These are phyloP conservation scores for Sebastes vulpes DNA, from an alignment of 2,797 vertebrate species.

Conservation along the genomic window DNA sequence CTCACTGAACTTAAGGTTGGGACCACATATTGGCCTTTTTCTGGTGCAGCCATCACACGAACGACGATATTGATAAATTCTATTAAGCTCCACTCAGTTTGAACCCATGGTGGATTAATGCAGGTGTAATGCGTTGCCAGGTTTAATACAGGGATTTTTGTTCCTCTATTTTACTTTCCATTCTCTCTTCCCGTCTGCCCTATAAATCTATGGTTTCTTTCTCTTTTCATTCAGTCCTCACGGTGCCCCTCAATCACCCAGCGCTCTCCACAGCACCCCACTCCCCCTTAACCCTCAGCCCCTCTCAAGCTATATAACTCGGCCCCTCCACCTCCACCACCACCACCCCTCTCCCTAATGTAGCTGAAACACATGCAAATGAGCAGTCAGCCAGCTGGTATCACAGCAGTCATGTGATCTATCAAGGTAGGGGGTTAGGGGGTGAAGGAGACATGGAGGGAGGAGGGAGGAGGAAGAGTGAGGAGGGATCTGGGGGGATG, in stretches of 20 bases:
- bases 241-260: slow-evolving; percentile 38
- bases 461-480: neutral
- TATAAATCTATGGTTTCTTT: slow-evolving; percentile 5
- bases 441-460: slow-evolving; percentile 72
- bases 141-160: slow-evolving; percentile 18
- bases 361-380: slow-evolving; percentile 86
- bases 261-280: slow-evolving; percentile 10
- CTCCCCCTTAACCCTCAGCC: slow-evolving; percentile 36
- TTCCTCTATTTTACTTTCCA: slow-evolving; percentile 4
- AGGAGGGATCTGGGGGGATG: slow-evolving; percentile 33
- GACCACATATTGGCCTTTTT: neutral
- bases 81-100: neutral
- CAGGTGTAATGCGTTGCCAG: neutral
- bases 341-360: slow-evolving; percentile 66
- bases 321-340: slow-evolving; percentile 24
- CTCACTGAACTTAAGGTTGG: neutral
- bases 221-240: slow-evolving; percentile 25
- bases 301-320: slow-evolving; percentile 41
- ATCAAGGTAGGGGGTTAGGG: slow-evolving; percentile 82
- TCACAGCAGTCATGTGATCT: slow-evolving; percentile 85
- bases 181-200: neutral
- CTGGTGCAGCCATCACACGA: neutral
- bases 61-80: neutral
- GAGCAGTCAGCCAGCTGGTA: slow-evolving; percentile 86
- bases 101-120: neutral